Base-by-base conservation (phyloP, 2,113 vertebrate genomes). In the Chloroceryle aenea region DNA sequence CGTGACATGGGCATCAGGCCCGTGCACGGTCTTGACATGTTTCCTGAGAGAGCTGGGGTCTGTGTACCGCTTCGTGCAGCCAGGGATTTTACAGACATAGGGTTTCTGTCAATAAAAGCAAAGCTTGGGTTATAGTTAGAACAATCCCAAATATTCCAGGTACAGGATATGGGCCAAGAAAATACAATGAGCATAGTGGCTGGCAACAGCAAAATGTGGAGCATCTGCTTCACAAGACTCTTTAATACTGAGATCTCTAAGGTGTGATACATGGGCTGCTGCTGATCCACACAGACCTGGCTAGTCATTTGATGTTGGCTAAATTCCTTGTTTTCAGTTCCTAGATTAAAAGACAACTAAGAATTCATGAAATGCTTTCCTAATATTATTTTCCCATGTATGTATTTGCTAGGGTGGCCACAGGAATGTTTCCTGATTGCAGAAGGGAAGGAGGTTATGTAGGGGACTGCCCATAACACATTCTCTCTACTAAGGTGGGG, bases 21-120 rank as follows among this genome's bases (percentile, higher is more conserved):
- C 99, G 0, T 99, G 99, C 63, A 99, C 99, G 0, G 99, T 99
- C 97, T 99, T 99, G 34, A 99, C 99, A 1, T 99, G 99, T 92
- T 99, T 99, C 96, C 99, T 98, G 94, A 99, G 99, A 34, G 99
- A 99, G 85, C 99, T 99, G 36, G 99, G 99, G 96, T 99, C 99
- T 0, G 99, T 99, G 98, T 99, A 99, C 45, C 99, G 97, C 97
- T 99, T 99, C 3, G 99, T 99, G 87, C 99, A 99, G 76, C 99
- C 99, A 2, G 99, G 98, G 90, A 99, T 99, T 96, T 99, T 99
- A 96, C 99, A 99, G 73, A 99, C 98, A 4, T 99, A 99, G 10
- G 99, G 99, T 98, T 99, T 99, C 99, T 99, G 98, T 71, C 52
- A 96, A 93, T 10, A 59, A 22, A 64, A 96, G 55, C 58, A 92